phyloP scores from a whole-genome alignment of 2,888 invertebrate species.

The Blastobasis adustella region DNA sequence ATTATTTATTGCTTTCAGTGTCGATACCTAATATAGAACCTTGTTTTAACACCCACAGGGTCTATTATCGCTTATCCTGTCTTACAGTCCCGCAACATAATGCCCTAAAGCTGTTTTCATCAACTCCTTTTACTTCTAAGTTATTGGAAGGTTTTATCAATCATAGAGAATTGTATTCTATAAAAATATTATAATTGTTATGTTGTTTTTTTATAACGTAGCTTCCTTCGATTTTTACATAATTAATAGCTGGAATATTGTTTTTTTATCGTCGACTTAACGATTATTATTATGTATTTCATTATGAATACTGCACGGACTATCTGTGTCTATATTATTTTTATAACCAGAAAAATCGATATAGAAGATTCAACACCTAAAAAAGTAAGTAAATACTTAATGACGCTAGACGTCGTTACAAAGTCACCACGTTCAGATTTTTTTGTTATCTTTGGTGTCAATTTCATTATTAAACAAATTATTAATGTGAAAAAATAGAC shows the following conservation, averaged over 20 bases:
- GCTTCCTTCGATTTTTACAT: slow-evolving; percentile 48
- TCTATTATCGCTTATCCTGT: slow-evolving; percentile 33
- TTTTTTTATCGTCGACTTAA: slow-evolving; percentile 50
- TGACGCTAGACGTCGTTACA: slow-evolving; percentile 26
- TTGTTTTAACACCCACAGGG: not conserved
- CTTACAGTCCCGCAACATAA: slow-evolving; percentile 64
- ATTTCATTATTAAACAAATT: no score
- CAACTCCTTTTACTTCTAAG: slow-evolving; percentile 56
- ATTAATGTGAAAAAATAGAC: slow-evolving; percentile 9
- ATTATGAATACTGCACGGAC: slow-evolving; percentile 29
- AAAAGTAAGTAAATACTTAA: no score
- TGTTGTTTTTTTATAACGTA: slow-evolving; percentile 43
- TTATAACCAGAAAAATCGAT: not conserved
- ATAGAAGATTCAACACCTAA: no score
- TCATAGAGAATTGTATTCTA: slow-evolving; percentile 69
- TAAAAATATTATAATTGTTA: slow-evolving; percentile 72
- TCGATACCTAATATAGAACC: not conserved
- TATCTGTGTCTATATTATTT: slow-evolving; percentile 20
- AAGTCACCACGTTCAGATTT: slow-evolving; percentile 29
- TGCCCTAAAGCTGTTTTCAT: slow-evolving; percentile 54
- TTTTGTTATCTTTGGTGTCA: no score
- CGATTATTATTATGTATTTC: slow-evolving; percentile 22
- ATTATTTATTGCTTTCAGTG: no score
- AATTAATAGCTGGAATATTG: slow-evolving; percentile 64
- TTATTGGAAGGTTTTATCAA: slow-evolving; percentile 74